Base-by-base conservation (phyloP, 2,888 invertebrate species). In the Malachius bipustulatus region DNA sequence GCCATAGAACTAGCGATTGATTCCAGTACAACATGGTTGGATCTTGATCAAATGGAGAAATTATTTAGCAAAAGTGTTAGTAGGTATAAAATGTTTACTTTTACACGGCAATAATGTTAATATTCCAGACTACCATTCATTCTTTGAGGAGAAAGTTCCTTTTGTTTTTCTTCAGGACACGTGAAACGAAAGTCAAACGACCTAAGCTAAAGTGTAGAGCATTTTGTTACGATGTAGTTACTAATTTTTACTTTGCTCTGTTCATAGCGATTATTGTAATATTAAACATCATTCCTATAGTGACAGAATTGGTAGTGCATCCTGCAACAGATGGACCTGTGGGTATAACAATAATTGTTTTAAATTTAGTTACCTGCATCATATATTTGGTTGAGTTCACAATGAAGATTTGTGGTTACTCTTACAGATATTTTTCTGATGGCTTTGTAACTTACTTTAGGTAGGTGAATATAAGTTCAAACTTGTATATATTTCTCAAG, bases 1-100 rank as follows among this genome's bases (percentile, higher is more conserved):
- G 65, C 67, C 0, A 65, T 68, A 1, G 69, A 70, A 24, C 60
- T 64, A 1, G 67, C 69, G 0, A 64, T 66, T 1, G 70, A 71
- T 36, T 61, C 63, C 3, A 57, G 64, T 4, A 63, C 65, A 2
- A 54, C 52, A 34, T 48, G 65, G 34, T 67, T 70, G 28, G 47
- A 48, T 30, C 39, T 69, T 34, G 65, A 66, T 0, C 27, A 29
- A 11, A 26, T 42, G 3, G 14, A 37, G 14, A 42, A 34, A 13
- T 8, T 35, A 8, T 41, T 40, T 27, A 31, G 27, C 16, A 40
- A 32, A 4, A 37, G 32, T 14, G 30, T 40, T 10, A n/a, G 24
- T 19, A 19, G 6, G 24, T 6, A 19, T n/a, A 19, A 19, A 19
- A 19, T 19, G 24, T 19, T n/a, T n/a, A n/a, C n/a, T n/a, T n/a